These are phyloP conservation scores for Brachionus manjavacas DNA, from an alignment of 1,140 invertebrate genomes.

Conservation along the genomic window DNA sequence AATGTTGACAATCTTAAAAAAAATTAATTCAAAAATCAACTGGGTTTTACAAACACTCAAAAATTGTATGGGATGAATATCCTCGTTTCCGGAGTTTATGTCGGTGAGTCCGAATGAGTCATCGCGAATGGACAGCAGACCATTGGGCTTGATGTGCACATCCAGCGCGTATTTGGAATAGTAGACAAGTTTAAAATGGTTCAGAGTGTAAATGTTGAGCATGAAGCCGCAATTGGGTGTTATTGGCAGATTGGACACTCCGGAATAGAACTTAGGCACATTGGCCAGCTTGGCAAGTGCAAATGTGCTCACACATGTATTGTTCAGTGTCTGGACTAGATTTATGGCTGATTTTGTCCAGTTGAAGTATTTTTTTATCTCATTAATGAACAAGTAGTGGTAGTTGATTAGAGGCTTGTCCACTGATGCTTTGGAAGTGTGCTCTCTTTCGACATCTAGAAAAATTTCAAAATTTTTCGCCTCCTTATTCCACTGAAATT, in stretches of 20 bases:
- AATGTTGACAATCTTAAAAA: too few species aligned
- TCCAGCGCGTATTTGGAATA: conserved; percentile 30
- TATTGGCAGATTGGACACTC: not conserved
- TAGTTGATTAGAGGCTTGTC: not conserved
- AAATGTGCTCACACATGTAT: not conserved
- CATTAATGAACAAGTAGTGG: not conserved
- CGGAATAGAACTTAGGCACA: conserved; percentile 25
- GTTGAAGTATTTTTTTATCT: conserved; percentile 32
- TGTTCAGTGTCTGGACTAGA: not conserved
- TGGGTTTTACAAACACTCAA: conserved; percentile 20
- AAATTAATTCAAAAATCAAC: not conserved
- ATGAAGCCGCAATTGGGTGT: conserved; percentile 4
- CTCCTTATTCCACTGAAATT: conserved; percentile 31
- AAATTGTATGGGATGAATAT: conserved; percentile 29
- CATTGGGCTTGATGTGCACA: conserved; percentile 11
- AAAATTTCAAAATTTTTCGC: not conserved
- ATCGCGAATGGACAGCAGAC: conserved; percentile 21
- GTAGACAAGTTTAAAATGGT: conserved; percentile 23
- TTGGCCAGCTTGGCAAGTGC: conserved; percentile 14
- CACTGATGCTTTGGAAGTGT: not conserved
- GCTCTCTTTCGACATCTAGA: not conserved
- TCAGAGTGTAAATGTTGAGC: conserved; percentile 3
- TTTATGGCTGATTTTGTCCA: not conserved
- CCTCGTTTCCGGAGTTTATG: not conserved
- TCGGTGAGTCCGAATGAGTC: conserved; percentile 22